Evolutionary conservation across 2,113 vertebrate species (phyloP).

Genomic region (Epinephelus fuscoguttatus): DNA sequence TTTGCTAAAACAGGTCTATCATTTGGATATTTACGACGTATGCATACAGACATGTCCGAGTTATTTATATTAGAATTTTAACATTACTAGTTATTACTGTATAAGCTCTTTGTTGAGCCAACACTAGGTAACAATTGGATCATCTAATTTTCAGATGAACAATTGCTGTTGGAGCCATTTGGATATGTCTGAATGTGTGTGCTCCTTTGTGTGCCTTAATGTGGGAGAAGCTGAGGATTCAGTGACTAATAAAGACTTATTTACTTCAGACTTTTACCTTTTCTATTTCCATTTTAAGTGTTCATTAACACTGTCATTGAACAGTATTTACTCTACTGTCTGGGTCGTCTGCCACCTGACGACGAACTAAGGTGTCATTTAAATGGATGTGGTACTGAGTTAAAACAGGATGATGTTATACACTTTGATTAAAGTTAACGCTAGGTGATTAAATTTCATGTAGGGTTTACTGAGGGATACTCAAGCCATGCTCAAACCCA

Average conservation of each 20-base stretch:
- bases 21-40: neutral
- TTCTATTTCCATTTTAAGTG: neutral
- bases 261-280: neutral
- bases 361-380: neutral
- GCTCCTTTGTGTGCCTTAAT: neutral
- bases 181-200: neutral
- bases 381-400: neutral
- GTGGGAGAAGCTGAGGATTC: neutral
- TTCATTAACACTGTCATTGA: neutral
- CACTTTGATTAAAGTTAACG: neutral
- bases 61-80: neutral
- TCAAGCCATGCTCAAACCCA: neutral
- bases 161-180: neutral
- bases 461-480: neutral
- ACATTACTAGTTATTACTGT: neutral
- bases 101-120: neutral
- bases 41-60: neutral
- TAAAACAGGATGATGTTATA: neutral
- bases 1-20: no score
- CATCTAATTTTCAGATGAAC: neutral
- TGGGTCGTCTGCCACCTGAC: neutral
- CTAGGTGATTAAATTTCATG: neutral
- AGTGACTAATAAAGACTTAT: neutral
- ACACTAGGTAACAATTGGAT: neutral
- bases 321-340: neutral